Percentiles rank a stretch among this genome's conserved stretches.
Conservation (phyloP, 1,140 invertebrate species). For the Delia radicum region DNA sequence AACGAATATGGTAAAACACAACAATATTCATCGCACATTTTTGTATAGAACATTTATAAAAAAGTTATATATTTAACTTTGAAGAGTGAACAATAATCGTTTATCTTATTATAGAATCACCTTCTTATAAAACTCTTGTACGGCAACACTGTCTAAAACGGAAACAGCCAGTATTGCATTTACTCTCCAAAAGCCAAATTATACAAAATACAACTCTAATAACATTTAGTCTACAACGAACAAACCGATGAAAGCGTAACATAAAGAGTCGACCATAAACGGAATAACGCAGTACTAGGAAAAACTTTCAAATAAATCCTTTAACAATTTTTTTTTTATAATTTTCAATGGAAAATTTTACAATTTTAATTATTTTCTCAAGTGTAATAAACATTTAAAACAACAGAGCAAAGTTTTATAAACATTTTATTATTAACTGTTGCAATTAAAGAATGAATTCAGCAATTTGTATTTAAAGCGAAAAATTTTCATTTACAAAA, state of each 20-base stretch:
- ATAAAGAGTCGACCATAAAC: background rate
- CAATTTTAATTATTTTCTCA: background rate
- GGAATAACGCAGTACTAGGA: background rate
- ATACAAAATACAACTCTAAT: background rate
- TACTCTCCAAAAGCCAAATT: background rate
- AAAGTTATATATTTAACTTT: no score
- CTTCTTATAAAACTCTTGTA: background rate
- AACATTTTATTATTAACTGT: background rate
- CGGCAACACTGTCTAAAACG: no score
- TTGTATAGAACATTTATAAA: no score
- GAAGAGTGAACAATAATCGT: no score
- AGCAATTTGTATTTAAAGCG: background rate
- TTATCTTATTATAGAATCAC: background rate
- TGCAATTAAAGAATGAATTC: background rate
- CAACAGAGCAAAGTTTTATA: background rate
- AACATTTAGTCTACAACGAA: background rate
- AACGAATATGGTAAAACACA: no score
- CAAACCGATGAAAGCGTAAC: background rate
- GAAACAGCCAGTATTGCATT: background rate
- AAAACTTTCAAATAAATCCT: background rate
- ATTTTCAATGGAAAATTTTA: slow-evolving; percentile 19
- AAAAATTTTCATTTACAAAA: background rate
- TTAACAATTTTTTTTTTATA: background rate
- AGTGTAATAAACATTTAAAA: background rate
- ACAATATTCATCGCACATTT: no score